Evolutionary conservation across 92 coral and sea anemone genomes (phyloP).

Genomic region (Parazoanthus atlanticus): DNA sequence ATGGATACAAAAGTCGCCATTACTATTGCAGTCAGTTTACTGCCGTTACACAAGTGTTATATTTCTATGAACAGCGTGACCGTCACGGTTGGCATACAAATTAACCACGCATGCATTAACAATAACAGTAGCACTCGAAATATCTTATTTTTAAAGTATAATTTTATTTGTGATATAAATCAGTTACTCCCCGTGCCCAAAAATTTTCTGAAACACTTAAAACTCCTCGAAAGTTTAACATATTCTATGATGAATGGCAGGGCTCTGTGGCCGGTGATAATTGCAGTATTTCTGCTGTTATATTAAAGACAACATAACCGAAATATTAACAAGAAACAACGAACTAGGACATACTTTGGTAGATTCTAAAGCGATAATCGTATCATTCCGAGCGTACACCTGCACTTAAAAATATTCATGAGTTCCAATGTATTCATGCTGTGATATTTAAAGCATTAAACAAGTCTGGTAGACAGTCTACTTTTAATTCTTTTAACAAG

Average conservation of each 20-base stretch:
- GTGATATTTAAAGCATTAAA: not conserved
- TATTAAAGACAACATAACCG: not conserved
- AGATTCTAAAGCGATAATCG: not conserved
- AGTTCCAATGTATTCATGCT: not conserved
- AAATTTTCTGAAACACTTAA: not conserved
- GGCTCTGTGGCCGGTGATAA: not conserved
- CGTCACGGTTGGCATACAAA: too few species aligned
- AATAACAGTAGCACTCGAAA: too few species aligned
- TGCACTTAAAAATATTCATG: not conserved
- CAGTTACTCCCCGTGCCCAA: too few species aligned
- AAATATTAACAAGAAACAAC: not conserved
- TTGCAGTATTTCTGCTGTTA: not conserved
- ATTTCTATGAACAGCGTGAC: too few species aligned
- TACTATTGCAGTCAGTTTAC: too few species aligned
- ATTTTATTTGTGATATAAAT: too few species aligned
- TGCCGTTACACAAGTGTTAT: too few species aligned
- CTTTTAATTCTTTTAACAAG: too few species aligned
- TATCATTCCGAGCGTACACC: not conserved
- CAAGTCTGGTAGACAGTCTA: not conserved
- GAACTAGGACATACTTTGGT: not conserved
- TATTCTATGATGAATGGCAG: not conserved
- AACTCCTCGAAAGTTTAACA: not conserved
- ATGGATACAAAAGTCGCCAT: too few species aligned
- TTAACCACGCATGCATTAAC: too few species aligned
- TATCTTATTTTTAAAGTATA: too few species aligned